Evolutionary conservation across 2,797 vertebrate species (phyloP), one percentile per base, ranked within the genome.

Genomic region (Miichthys miiuy): DNA sequence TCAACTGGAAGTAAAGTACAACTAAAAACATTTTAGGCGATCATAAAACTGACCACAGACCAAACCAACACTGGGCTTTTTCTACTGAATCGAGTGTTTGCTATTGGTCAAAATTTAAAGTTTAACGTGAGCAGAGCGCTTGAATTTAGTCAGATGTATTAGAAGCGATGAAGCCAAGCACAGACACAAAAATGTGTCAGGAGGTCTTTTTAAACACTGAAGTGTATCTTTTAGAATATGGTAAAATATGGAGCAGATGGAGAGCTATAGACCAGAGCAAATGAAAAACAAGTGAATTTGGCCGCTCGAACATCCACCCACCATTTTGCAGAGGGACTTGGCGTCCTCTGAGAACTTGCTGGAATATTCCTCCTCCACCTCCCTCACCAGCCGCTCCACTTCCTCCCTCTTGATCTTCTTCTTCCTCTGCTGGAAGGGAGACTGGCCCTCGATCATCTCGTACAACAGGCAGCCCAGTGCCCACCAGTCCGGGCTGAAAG

Each of bases 361-460:
- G 0, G 97, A 97, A 83, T 99, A 99, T 14, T 98, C 97, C 88
- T 99, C 97, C 4, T 96, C 94, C 85, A 97, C 97, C 47, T 99
- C 97, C 89, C 87, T 96, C 81, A 99, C 98, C 80, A 98, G 83
- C 12, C 96, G 95, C 92, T 99, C 98, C 90, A 99, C 98, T 62
- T 99, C 98, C 88, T 99, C 98, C 14, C 98, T 90, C 92, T 98
- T 99, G 89, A 99, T 97, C 95, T 99, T 99, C 94, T 98, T 98
- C 92, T 97, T 99, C 82, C 98, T 95, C 94, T 99, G 98, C 93
- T 99, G 98, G 91, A 99, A 99, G 20, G 98, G 98, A 0, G 98
- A 99, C 93, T 99, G 97, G 68, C 98, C 98, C 82, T 98, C 97
- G 16, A 99, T 97, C 98, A 99, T 99, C 95, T 99, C 98, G 0